Evolutionary conservation across 2,113 vertebrate species (phyloP).

Genomic region (Kryptolebias marmoratus): DNA sequence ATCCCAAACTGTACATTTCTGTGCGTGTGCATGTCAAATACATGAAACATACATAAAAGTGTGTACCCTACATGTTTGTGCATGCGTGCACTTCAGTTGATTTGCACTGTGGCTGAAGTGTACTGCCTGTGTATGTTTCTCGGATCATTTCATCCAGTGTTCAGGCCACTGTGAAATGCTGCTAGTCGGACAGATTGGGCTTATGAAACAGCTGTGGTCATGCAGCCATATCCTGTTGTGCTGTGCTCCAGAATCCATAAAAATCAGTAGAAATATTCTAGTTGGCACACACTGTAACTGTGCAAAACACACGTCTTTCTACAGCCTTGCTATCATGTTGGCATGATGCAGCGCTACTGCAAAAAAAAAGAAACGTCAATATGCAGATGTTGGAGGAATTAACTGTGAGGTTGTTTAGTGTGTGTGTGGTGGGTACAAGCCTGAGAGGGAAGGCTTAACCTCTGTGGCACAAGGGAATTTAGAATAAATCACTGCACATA

Average conservation of each 20-base stretch:
- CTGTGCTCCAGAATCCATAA: background rate
- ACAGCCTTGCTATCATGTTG: background rate
- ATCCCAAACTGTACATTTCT: slow-evolving; percentile 11
- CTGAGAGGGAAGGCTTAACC: slow-evolving; percentile 26
- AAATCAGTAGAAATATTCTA: background rate
- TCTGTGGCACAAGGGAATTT: slow-evolving; percentile 7
- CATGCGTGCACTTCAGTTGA: slow-evolving; percentile 15
- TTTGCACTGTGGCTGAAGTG: slow-evolving; percentile 33
- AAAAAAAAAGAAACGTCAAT: background rate
- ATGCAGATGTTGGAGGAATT: slow-evolving; percentile 33
- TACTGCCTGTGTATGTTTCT: slow-evolving; percentile 1
- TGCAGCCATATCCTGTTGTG: background rate
- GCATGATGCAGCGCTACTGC: background rate
- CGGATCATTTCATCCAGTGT: slow-evolving; percentile 35
- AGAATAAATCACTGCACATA: slow-evolving; percentile 29
- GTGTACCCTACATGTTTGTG: slow-evolving; percentile 7
- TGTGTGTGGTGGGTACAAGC: slow-evolving; percentile 14
- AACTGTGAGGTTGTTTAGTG: background rate
- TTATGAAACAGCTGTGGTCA: slow-evolving; percentile 53
- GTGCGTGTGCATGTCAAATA: slow-evolving; percentile 2
- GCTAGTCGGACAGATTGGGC: slow-evolving; percentile 32
- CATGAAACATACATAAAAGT: background rate
- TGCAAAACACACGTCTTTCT: background rate
- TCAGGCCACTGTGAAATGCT: slow-evolving; percentile 20
- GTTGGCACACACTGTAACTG: background rate